Evolutionary conservation across 2,113 vertebrate species (phyloP), one percentile per base, ranked within the genome.

Genomic region (Dolichallabes microphthalmus): DNA sequence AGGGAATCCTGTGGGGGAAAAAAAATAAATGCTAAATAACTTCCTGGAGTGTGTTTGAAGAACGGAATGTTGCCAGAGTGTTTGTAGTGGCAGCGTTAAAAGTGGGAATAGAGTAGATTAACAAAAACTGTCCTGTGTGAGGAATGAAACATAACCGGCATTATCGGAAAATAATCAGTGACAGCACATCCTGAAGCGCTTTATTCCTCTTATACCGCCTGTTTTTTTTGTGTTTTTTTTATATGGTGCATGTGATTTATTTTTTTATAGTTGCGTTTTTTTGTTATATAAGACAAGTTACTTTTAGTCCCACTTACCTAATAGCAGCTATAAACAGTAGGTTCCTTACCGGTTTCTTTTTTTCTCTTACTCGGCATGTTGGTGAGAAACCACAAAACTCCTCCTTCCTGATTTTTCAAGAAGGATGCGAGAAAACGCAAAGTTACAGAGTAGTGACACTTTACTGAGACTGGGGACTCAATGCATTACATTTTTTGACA

Each of bases 1-100:
- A 82, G 50, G 84, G 83, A 85, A 69, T 81, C 79, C 73, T 64
- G 4, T 39, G 39, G 63, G 45, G 58, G n/a, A n/a, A n/a, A 82
- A 87, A 79, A 78, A 61, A 39, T 39, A 39, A 39, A 10, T 32
- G 27, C 27, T 32, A 9, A 84, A 82, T 86, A 52, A 80, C 71
- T 73, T 85, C 50, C 58, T 63, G 64, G n/a, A 58, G 79, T 81
- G 22, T 68, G 11, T 39, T 82, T 50, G 73, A 76, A 64, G 68
- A 81, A 69, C 3, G 25, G 77, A 22, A 22, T n/a, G 55, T n/a
- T n/a, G n/a, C n/a, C n/a, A n/a, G n/a, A n/a, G n/a, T n/a, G n/a
- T 83, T n/a, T 4, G 27, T 32, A n/a, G 13, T 39, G 20, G 52
- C 53, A 39, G 45, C 7, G 5, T 52, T 15, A 52, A 27, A 27